Evolutionary conservation across 2,888 invertebrate genomes (phyloP).

Genomic region (Falcaria lacertinaria): DNA sequence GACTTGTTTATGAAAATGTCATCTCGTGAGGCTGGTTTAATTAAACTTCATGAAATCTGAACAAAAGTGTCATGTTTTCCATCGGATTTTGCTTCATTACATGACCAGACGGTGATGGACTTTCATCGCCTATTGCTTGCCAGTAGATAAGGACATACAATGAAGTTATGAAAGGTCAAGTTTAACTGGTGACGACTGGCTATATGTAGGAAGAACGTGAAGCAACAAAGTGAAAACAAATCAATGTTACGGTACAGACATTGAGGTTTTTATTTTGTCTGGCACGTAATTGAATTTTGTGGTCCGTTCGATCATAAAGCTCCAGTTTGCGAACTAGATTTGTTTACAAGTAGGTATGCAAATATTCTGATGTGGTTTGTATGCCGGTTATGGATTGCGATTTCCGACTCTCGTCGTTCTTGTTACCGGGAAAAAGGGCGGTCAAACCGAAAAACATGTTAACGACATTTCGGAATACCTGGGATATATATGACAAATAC

Average conservation of each 20-base stretch:
- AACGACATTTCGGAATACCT: no score
- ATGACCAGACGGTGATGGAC: conserved; percentile 32
- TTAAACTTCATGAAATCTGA: conserved; percentile 56
- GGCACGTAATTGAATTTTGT: conserved; percentile 73
- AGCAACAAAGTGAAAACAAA: conserved; percentile 65
- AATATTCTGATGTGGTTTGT: conserved; percentile 23
- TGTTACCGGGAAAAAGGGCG: no score
- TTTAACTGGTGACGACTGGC: conserved; percentile 37
- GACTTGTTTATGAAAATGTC: conserved; percentile 30
- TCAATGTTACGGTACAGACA: conserved; percentile 58
- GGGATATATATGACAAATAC: no score
- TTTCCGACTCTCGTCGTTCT: conserved; percentile 5
- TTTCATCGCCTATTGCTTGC: conserved; percentile 18
- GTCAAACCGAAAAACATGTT: no score
- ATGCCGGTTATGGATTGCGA: conserved; percentile 16
- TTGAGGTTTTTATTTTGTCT: conserved; percentile 71
- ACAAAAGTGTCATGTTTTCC: conserved; percentile 54
- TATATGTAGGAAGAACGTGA: conserved; percentile 38
- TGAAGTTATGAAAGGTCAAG: conserved; percentile 22
- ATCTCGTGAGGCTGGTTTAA: conserved; percentile 48
- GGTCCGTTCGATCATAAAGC: conserved; percentile 57
- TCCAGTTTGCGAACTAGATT: conserved; percentile 34
- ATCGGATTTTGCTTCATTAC: conserved; percentile 37
- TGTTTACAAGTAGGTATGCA: conserved; percentile 39
- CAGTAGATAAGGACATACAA: conserved; percentile 6